phyloP scores from a whole-genome alignment of 2,113 vertebrate genomes.

The Pelobates fuscus region DNA sequence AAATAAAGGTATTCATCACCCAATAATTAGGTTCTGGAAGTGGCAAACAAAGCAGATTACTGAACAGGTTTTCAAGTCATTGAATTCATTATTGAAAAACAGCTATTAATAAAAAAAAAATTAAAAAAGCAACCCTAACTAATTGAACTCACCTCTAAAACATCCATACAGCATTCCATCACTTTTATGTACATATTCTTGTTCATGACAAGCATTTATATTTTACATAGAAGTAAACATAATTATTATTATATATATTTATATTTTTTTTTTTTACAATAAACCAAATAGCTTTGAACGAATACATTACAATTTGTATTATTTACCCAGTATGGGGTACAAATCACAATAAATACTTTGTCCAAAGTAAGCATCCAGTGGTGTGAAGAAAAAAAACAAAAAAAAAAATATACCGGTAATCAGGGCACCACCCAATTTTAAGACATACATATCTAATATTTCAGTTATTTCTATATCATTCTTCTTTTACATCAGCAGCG shows the following conservation, averaged over 20 bases:
- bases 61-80: conserved; percentile 3
- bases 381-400: neutral
- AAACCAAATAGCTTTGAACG: conserved; percentile 7
- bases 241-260: no score
- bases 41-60: neutral
- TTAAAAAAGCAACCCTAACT: conserved; percentile 8
- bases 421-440: neutral
- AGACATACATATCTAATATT: no score
- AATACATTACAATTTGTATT: conserved; percentile 6
- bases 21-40: neutral
- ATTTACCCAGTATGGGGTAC: neutral
- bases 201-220: neutral
- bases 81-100: neutral
- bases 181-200: neutral
- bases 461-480: no score
- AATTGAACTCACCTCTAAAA: neutral
- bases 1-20: neutral
- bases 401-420: conserved; percentile 5
- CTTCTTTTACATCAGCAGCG: no score
- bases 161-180: neutral
- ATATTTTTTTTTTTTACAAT: no score
- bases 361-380: neutral
- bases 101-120: neutral
- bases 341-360: conserved; percentile 27
- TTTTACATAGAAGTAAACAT: neutral